Conservation (phyloP, 1,140 invertebrate species). For the Aplysia californica region DNA sequence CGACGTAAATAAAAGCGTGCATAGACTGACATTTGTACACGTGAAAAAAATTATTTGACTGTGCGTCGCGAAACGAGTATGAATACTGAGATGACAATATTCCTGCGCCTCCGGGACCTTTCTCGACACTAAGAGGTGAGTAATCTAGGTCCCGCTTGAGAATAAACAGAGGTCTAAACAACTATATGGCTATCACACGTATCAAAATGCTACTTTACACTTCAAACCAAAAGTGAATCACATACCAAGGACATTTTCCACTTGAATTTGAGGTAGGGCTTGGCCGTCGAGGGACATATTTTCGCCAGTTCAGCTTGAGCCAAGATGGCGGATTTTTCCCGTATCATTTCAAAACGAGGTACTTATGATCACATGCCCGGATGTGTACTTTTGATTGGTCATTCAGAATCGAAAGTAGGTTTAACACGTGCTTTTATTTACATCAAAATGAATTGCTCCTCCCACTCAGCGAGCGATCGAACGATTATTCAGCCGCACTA, state of each 20-base stretch:
- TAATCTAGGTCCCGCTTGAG: conserved; percentile 23
- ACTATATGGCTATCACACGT: background rate
- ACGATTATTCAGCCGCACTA: too few relatives aligned
- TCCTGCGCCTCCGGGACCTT: conserved; percentile 27
- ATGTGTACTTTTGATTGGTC: conserved; percentile 29
- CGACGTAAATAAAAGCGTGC: background rate
- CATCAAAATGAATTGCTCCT: background rate
- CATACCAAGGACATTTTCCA: conserved; percentile 59
- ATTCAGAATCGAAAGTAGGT: background rate
- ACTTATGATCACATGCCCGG: conserved; percentile 16
- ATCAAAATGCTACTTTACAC: background rate
- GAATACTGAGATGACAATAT: conserved; percentile 37
- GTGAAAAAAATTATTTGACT: too few relatives aligned
- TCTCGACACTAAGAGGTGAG: conserved; percentile 9
- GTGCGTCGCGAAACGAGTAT: conserved; percentile 34
- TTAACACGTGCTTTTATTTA: conserved; percentile 16
- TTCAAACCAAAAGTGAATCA: background rate
- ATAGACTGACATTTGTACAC: too few relatives aligned
- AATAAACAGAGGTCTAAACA: background rate
- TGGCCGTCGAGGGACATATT: conserved; percentile 58
- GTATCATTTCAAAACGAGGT: conserved; percentile 27
- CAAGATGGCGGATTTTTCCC: conserved; percentile 53
- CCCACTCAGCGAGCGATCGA: too few relatives aligned
- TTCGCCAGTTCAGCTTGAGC: conserved; percentile 44
- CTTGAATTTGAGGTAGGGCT: conserved; percentile 53